Percentiles rank a stretch among this genome's conserved stretches.
phyloP scores from a whole-genome alignment of 2,113 vertebrate species.

The Chloebia gouldiae region DNA sequence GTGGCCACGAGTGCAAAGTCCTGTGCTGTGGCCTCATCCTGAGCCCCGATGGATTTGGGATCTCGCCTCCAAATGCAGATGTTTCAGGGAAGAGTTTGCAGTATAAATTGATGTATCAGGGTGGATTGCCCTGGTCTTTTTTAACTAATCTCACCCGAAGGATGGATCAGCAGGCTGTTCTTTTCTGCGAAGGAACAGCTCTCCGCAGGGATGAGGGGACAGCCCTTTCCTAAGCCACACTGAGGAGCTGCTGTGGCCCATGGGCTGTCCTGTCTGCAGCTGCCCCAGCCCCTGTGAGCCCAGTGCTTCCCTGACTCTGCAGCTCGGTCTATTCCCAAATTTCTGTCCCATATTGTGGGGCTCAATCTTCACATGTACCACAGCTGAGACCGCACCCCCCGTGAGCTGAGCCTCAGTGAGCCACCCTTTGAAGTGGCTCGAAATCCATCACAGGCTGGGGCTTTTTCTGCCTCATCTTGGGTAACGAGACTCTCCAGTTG shows the following conservation, averaged over 20 bases:
- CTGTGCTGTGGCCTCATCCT: accelerated
- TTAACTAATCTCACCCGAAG: background rate
- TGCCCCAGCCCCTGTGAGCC: background rate
- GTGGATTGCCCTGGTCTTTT: background rate
- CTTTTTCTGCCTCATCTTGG: background rate
- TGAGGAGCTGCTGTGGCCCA: background rate
- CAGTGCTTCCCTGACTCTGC: background rate
- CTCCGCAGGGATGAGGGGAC: background rate
- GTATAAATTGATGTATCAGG: background rate
- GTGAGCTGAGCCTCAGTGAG: no score
- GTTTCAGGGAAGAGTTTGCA: background rate
- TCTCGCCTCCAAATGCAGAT: background rate
- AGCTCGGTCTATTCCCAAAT: background rate
- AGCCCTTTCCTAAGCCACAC: background rate
- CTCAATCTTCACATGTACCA: accelerated
- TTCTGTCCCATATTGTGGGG: background rate
- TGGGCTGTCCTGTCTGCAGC: background rate
- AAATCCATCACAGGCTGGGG: background rate
- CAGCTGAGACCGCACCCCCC: background rate
- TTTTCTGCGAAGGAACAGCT: background rate
- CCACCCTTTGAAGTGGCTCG: background rate
- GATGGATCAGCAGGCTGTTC: background rate
- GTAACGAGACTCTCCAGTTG: background rate
- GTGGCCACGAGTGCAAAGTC: accelerated
- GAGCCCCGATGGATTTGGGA: background rate